phyloP scores from a whole-genome alignment of 2,888 invertebrate species.

The Callosobruchus maculatus region DNA sequence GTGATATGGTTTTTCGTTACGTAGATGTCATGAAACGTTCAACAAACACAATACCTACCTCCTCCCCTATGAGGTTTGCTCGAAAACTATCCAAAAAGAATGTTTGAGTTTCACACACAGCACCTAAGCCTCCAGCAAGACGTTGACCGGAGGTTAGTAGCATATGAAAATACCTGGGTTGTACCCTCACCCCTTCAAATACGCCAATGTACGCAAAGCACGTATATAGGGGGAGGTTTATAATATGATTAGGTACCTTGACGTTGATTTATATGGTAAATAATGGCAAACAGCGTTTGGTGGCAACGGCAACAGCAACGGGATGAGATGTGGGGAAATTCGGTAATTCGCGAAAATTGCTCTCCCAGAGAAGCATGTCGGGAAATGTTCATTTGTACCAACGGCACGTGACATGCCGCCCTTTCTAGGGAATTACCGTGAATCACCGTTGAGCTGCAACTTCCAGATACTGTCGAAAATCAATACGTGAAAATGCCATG shows the following conservation, averaged over 20 bases:
- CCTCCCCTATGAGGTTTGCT: too few relatives aligned
- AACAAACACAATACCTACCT: too few relatives aligned
- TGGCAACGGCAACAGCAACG: conserved; percentile 16
- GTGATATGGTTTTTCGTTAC: too few relatives aligned
- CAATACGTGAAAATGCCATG: background rate
- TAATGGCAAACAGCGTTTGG: conserved; percentile 31
- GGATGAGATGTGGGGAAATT: conserved; percentile 19
- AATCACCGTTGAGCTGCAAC: background rate
- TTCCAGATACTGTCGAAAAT: background rate
- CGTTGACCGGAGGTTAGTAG: too few relatives aligned
- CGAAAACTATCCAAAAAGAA: too few relatives aligned
- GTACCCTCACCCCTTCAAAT: background rate
- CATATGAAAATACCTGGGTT: background rate
- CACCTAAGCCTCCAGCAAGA: too few relatives aligned
- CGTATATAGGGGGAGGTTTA: conserved; percentile 16
- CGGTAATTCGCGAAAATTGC: conserved; percentile 27
- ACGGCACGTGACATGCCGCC: background rate
- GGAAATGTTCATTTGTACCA: conserved; percentile 12
- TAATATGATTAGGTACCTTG: conserved; percentile 36
- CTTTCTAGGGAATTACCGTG: background rate
- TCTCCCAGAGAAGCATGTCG: conserved; percentile 11
- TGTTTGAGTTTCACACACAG: too few relatives aligned
- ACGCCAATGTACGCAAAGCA: conserved; percentile 6
- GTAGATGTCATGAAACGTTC: too few relatives aligned
- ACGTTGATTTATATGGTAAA: conserved; percentile 37